Evolutionary conservation across 2,113 vertebrate genomes (phyloP).

Genomic region (Pan troglodytes): NHGRI_mPanTro3-v2.1_pri NC_072402.2:51585001-51585500

Average conservation of each 20-base stretch:
- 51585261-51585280: too few relatives aligned
- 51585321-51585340: background rate
- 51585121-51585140: too few relatives aligned
- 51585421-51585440: background rate
- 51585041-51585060: background rate
- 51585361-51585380: background rate
- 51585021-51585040: background rate
- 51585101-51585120: too few relatives aligned
- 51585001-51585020: background rate
- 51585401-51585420: background rate
- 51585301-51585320: background rate
- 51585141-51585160: too few relatives aligned
- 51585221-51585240: too few relatives aligned
- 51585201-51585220: too few relatives aligned
- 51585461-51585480: conserved; percentile 29
- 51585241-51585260: too few relatives aligned
- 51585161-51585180: too few relatives aligned
- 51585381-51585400: background rate
- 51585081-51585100: too few relatives aligned
- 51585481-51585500: background rate
- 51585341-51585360: background rate
- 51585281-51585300: too few relatives aligned
- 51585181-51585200: too few relatives aligned
- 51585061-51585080: too few relatives aligned
- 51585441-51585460: background rate